Conservation (phyloP, 2,113 vertebrate genomes). For the Perca schrenkii region DNA sequence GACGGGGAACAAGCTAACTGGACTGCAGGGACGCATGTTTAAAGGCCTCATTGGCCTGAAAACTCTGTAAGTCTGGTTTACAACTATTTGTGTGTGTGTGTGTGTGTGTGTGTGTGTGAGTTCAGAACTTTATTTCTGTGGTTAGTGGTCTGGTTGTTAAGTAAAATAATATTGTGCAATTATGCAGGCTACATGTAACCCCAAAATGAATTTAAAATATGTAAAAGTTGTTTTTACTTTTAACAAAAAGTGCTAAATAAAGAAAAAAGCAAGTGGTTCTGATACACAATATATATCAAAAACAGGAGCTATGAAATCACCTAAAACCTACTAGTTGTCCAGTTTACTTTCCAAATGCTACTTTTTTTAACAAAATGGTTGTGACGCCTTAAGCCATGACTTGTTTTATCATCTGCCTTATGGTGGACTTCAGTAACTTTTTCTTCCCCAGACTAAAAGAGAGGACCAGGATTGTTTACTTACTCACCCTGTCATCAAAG, state of each 20-base stretch:
- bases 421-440: slow-evolving; percentile 9
- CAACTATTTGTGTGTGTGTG: neutral
- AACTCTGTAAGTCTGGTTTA: slow-evolving; percentile 88
- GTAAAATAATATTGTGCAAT: neutral
- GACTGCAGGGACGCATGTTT: slow-evolving; percentile 91
- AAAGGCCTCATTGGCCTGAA: slow-evolving; percentile 91
- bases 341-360: neutral
- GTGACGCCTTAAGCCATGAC: neutral
- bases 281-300: neutral
- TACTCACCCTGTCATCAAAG: slow-evolving; percentile 42
- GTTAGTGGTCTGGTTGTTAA: neutral
- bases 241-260: neutral
- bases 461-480: slow-evolving; percentile 21
- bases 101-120: neutral
- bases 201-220: neutral
- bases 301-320: neutral
- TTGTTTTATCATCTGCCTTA: neutral
- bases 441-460: neutral
- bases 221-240: neutral
- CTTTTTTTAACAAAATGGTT: no score
- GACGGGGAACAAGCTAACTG: slow-evolving; percentile 93
- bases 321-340: neutral
- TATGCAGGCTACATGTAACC: neutral
- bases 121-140: neutral
- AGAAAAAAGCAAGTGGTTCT: neutral